Evolutionary conservation across 2,113 vertebrate genomes (phyloP).

Genomic region (Ochotona curzoniae): DNA sequence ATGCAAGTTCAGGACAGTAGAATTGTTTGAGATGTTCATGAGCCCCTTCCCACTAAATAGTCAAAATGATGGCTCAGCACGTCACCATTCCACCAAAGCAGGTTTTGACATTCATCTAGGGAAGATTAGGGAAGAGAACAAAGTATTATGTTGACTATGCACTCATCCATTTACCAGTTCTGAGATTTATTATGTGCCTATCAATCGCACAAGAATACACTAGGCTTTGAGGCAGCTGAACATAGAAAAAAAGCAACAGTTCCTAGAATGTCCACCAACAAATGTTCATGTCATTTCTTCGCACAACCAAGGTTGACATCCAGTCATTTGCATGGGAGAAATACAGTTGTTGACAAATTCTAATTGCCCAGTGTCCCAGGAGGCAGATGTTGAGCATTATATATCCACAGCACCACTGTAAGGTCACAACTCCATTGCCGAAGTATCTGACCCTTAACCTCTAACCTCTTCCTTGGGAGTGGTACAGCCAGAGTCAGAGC

Average conservation of each 20-base stretch:
- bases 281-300: neutral
- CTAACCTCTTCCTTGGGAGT: neutral
- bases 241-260: neutral
- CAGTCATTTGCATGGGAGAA: neutral
- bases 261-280: neutral
- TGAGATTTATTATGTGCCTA: neutral
- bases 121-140: neutral
- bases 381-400: neutral
- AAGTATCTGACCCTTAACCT: neutral
- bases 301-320: neutral
- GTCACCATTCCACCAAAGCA: conserved; percentile 30
- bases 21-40: neutral
- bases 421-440: neutral
- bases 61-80: neutral
- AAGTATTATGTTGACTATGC: neutral
- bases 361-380: neutral
- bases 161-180: neutral
- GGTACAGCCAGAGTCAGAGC: neutral
- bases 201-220: neutral
- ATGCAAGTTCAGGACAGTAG: neutral
- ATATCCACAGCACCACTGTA: neutral
- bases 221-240: neutral
- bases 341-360: neutral
- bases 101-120: neutral
- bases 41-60: neutral